Conservation (phyloP, 2,888 invertebrate genomes). For the Dendrolimus houi region DNA sequence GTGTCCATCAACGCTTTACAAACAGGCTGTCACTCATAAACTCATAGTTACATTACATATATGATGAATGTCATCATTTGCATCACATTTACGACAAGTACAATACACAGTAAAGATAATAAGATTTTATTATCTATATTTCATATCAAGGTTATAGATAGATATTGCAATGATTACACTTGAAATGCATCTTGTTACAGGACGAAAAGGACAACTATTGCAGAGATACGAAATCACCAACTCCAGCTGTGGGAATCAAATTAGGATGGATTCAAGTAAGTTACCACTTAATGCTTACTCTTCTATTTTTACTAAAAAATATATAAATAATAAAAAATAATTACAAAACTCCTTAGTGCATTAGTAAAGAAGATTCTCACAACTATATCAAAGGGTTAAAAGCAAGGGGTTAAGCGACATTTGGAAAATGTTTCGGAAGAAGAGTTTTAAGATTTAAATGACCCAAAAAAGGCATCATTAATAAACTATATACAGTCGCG, state of each 20-base stretch:
- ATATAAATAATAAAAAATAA: no score
- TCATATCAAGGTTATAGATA: not conserved
- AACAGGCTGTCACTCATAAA: conserved; percentile 23
- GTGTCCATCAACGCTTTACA: conserved; percentile 23
- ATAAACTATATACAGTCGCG: no score
- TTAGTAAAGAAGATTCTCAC: no score
- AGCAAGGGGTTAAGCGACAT: no score
- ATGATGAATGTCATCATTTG: conserved; percentile 20
- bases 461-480: no score
- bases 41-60: conserved; percentile 5
- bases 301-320: no score
- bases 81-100: conserved; percentile 13
- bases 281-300: not conserved
- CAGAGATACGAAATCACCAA: conserved; percentile 64
- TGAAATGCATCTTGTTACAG: conserved; percentile 31
- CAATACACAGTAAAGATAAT: not conserved
- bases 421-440: no score
- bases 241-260: conserved; percentile 79
- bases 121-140: not conserved
- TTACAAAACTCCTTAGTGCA: no score
- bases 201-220: conserved; percentile 47
- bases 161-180: not conserved
- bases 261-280: conserved; percentile 88
- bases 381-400: no score
- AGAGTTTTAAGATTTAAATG: no score